These are phyloP conservation scores for Argyrosomus regius DNA, from an alignment of 2,797 vertebrate genomes.

Conservation along the genomic window DNA sequence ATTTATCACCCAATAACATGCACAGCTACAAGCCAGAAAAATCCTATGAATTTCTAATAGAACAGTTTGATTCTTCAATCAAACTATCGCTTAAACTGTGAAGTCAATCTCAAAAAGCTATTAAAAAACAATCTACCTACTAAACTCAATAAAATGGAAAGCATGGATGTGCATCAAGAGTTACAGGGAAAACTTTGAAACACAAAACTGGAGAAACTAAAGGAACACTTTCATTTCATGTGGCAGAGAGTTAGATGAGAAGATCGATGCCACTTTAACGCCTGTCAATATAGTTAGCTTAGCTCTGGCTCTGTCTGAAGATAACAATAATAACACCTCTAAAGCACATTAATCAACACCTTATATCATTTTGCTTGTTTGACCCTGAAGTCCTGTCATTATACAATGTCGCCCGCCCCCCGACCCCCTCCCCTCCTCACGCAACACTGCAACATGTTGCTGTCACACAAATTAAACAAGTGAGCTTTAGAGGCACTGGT, in stretches of 20 bases:
- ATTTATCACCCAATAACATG: slow-evolving; percentile 21
- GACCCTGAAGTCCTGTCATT: neutral
- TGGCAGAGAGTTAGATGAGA: neutral
- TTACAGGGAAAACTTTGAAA: neutral
- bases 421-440: no score
- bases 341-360: no score
- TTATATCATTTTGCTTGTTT: neutral
- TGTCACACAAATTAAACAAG: neutral
- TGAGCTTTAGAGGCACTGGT: neutral
- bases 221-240: neutral
- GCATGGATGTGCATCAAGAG: neutral
- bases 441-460: neutral
- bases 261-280: neutral
- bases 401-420: neutral
- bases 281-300: neutral
- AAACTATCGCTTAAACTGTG: neutral
- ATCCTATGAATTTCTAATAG: slow-evolving; percentile 19
- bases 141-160: slow-evolving; percentile 4
- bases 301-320: neutral
- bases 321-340: no score
- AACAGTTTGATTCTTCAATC: slow-evolving; percentile 22
- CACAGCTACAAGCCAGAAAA: slow-evolving; percentile 11
- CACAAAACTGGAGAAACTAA: neutral
- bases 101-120: slow-evolving; percentile 7
- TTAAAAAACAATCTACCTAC: slow-evolving; percentile 1